Percentiles rank a stretch among this genome's conserved stretches.
Conservation (phyloP, 1,140 invertebrate genomes). For the Drosophila punjabiensis region DNA sequence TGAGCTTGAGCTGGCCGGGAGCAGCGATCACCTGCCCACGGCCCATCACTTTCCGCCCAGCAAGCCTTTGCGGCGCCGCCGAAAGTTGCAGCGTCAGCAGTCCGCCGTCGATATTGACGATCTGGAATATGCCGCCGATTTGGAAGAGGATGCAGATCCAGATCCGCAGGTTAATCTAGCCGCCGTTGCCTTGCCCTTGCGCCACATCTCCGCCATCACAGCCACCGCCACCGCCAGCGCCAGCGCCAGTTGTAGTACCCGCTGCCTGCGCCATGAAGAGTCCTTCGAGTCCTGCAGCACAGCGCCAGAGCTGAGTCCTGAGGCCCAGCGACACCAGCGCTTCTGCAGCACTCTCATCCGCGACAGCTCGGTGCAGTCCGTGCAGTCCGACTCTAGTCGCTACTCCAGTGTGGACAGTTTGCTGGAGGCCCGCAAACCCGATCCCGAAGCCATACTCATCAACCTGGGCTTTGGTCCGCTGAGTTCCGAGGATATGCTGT, state of each 20-base stretch:
- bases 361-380: conserved; percentile 86
- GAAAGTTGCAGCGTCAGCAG: conserved; percentile 65
- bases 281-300: conserved; percentile 77
- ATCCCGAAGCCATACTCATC: conserved; percentile 90
- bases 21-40: conserved; percentile 65
- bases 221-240: conserved; percentile 9
- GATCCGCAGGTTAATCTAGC: conserved; percentile 6
- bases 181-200: conserved; percentile 15
- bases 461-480: conserved; percentile 88
- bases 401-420: conserved; percentile 91
- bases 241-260: conserved; percentile 18
- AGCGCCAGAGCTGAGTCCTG: conserved; percentile 62
- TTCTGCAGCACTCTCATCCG: conserved; percentile 84
- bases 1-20: conserved; percentile 37
- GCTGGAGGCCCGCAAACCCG: conserved; percentile 88
- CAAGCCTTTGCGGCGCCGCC: conserved; percentile 67
- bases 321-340: conserved; percentile 61
- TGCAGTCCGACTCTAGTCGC: conserved; percentile 89
- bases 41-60: conserved; percentile 59
- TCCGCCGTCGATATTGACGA: conserved; percentile 54
- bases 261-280: conserved; percentile 72
- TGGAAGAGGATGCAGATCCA: conserved; percentile 66
- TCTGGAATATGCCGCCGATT: conserved; percentile 67
- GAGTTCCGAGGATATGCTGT: conserved; percentile 85
- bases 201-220: conserved; percentile 30